Base-by-base conservation (phyloP, 2,888 invertebrate genomes). In the Eumerus sabulonum region DNA sequence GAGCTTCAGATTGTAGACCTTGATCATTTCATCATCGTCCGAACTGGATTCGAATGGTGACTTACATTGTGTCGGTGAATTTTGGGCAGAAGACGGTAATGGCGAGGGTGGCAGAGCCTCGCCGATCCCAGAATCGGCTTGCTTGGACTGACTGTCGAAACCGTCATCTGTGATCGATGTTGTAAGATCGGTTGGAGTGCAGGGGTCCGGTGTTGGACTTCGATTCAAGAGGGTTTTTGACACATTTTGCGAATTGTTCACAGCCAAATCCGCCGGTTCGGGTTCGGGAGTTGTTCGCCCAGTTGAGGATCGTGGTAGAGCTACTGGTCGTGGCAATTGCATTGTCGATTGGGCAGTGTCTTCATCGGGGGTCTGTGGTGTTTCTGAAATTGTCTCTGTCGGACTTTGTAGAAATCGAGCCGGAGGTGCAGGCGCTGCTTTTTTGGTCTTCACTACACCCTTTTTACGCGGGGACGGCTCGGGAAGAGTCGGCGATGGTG, bases 1-100 rank as follows among this genome's bases (percentile, higher is more conserved):
- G 63, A 88, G 84, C 81, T 88, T 88, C 13, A 89, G 86, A 57
- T 88, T 88, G 68, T 89, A 89, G 11, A 89, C 87, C 72, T 88
- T 88, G 54, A 86, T 79, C 76, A 88, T 85, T 47, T 88, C 88
- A 36, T 88, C 89, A 50, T 89, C 88, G 67, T 89, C 89, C 7
- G 88, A 89, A 48, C 88, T 88, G 12, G 87, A 87, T 67, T 88
- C 88, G n/a, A 85, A 79, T 0, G 83, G 84, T 0, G 84, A 82
- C 44, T 86, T 84, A 1, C 83, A 83, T 42, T 85, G 83, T 36
- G 82, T 60, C 36, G 76, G 79, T 4, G 84, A 84, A 5, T 74
- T 74, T 18, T 83, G 82, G 9, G 83, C 59, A 14, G 84, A 84
- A 17, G 85, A 85, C 1, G 86, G 86, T 1, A 84, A 73, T 12